These are phyloP conservation scores for Manduca sexta DNA, from an alignment of 1,140 invertebrate genomes.

Conservation along the genomic window DNA sequence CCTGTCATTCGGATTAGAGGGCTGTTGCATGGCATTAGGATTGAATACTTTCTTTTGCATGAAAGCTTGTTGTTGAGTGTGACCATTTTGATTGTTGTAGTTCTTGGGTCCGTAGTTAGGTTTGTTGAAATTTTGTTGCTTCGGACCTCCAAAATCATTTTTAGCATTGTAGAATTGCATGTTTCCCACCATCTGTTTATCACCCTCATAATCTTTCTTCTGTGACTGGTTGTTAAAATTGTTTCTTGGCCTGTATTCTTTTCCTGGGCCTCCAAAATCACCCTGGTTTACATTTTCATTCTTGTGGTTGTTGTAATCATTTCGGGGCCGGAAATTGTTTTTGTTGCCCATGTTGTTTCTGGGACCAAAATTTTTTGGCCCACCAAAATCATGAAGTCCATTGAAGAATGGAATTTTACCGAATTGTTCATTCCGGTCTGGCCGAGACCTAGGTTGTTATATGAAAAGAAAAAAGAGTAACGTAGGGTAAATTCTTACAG, in stretches of 20 bases:
- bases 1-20: conserved; percentile 62
- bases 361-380: conserved; percentile 69
- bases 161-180: conserved; percentile 63
- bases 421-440: conserved; percentile 76
- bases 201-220: conserved; percentile 55
- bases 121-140: conserved; percentile 56
- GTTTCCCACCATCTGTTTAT: conserved; percentile 68
- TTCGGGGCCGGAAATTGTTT: conserved; percentile 63
- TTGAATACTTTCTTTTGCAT: conserved; percentile 53
- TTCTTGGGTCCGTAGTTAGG: conserved; percentile 47
- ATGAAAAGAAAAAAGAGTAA: no score
- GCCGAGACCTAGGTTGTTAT: conserved; percentile 74
- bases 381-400: conserved; percentile 66
- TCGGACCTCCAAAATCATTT: conserved; percentile 69
- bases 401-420: conserved; percentile 73
- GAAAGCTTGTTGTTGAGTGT: conserved; percentile 40
- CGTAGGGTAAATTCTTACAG: no score
- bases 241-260: conserved; percentile 68
- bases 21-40: conserved; percentile 29
- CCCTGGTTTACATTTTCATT: conserved; percentile 49
- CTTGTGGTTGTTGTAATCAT: conserved; percentile 69
- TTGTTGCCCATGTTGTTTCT: conserved; percentile 63
- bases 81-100: conserved; percentile 53
- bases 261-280: conserved; percentile 69
- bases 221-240: conserved; percentile 73